Evolutionary conservation across 2,888 invertebrate species (phyloP), one percentile per base, ranked within the genome.

Genomic region (Drosophila subsilvestris): DNA sequence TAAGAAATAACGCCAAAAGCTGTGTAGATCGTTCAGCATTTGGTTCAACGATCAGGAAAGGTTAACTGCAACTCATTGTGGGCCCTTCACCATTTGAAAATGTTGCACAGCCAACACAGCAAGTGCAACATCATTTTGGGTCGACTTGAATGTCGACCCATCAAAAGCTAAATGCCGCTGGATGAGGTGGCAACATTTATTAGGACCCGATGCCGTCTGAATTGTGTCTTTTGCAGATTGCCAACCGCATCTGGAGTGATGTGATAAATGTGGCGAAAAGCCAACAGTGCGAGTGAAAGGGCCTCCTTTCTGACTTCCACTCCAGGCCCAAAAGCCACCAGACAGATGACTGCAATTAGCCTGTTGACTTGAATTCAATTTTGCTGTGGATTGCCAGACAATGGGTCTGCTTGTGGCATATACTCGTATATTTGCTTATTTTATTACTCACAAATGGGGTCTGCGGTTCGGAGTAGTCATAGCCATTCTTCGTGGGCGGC

Each of bases 401-500:
- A 54, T 14, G 32, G 25, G 17, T 65, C 44, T 29, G 20, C 20
- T 27, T 20, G 27, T 8, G n/a, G 18, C 20, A 27, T 20, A 18
- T n/a, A 55, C 42, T 55, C 6, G 17, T 17, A 43, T n/a, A 54
- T 25, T 25, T 25, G 6, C 6, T 25, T 44, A 42, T 22, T 20
- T 53, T 29, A 25, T 9, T 78, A 91, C 91, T 91, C 76, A 91
- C 91, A 68, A 91, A 90, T 80, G 90, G 90, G 74, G 86, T 87
- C 37, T 85, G 88, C 2, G 97, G 96, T 48, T 93, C 94, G n/a
- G 94, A 94, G 91, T 97, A 97, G 78, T 93, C 94, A 92, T 97
- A 97, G 17, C 96, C 96, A 79, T 95, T 95, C 88, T 94, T 94
- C 67, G 37, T 95, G 65, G 91, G 91, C 20, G 97, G 97, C 58